These are phyloP conservation scores for Gisinianus flammeolus DNA, from an alignment of 2,888 invertebrate genomes.

Conservation along the genomic window DNA sequence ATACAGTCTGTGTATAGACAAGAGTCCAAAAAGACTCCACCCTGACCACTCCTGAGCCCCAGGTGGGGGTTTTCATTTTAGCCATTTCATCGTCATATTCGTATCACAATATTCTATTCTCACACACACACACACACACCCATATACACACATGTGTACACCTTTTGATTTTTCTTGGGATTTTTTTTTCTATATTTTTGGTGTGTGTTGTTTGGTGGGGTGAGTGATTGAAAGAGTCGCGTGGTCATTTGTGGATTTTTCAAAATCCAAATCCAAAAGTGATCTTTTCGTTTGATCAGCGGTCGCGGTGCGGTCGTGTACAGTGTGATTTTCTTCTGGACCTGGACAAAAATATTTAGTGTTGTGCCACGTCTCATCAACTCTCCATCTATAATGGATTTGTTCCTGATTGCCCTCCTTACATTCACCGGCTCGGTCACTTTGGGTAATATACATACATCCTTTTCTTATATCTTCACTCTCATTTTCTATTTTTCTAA, in stretches of 20 bases:
- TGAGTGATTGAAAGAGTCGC: too few species aligned
- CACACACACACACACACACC: too few species aligned
- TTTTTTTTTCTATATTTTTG: neutral
- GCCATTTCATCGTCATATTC: neutral
- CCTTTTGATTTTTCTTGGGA: too few species aligned
- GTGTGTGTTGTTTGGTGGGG: too few species aligned
- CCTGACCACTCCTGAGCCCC: conserved; percentile 40
- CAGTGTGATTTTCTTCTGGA: neutral
- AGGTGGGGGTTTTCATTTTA: conserved; percentile 28
- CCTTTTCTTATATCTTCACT: too few species aligned
- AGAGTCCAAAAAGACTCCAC: neutral
- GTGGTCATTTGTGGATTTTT: conserved; percentile 14
- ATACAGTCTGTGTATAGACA: conserved; percentile 8
- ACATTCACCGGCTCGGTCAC: neutral
- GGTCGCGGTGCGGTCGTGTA: conserved; percentile 8
- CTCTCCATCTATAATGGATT: neutral
- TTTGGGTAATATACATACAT: neutral
- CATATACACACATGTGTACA: neutral
- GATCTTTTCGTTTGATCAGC: neutral
- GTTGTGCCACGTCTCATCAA: neutral
- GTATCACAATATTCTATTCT: too few species aligned
- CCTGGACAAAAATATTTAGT: neutral
- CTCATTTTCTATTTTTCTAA: too few species aligned
- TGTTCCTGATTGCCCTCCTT: neutral
- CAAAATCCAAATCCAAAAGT: neutral